These are phyloP conservation scores for Eclectus roratus DNA, from an alignment of 2,113 vertebrate species.

Conservation along the genomic window DNA sequence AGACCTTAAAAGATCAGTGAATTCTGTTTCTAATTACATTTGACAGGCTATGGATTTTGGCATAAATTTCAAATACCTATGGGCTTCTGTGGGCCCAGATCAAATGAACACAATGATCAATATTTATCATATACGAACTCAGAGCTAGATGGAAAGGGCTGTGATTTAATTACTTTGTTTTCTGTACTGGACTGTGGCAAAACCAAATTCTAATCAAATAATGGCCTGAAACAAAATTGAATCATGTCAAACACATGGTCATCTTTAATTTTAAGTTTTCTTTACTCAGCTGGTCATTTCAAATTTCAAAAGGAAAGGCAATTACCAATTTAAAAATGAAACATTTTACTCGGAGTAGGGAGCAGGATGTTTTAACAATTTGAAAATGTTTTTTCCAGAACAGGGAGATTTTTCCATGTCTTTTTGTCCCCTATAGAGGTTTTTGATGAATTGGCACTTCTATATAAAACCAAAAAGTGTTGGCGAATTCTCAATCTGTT, in stretches of 20 bases:
- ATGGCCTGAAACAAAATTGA: neutral
- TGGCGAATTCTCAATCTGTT: conserved; percentile 42
- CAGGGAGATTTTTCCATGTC: neutral
- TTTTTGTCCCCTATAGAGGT: neutral
- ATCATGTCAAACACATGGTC: neutral
- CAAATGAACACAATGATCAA: neutral
- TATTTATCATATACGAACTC: neutral
- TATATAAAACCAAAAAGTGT: neutral
- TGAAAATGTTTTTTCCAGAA: neutral
- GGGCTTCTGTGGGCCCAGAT: neutral
- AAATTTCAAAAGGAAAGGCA: neutral
- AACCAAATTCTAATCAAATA: neutral
- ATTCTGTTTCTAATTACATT: neutral
- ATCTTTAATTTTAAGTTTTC: neutral
- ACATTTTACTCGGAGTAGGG: neutral
- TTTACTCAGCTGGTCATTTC: neutral
- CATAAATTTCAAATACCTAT: neutral
- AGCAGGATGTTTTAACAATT: neutral
- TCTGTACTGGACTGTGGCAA: neutral
- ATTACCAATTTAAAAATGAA: neutral
- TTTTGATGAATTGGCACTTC: conserved; percentile 27
- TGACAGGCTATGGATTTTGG: neutral
- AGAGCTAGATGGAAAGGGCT: neutral
- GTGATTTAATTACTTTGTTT: neutral
- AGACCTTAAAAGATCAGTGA: neutral